A percentile compares a stretch with the other conserved stretches of the same genome.
These are phyloP conservation scores for Arenaria interpres DNA, from an alignment of 2,113 vertebrate species.

Conservation along the genomic window DNA sequence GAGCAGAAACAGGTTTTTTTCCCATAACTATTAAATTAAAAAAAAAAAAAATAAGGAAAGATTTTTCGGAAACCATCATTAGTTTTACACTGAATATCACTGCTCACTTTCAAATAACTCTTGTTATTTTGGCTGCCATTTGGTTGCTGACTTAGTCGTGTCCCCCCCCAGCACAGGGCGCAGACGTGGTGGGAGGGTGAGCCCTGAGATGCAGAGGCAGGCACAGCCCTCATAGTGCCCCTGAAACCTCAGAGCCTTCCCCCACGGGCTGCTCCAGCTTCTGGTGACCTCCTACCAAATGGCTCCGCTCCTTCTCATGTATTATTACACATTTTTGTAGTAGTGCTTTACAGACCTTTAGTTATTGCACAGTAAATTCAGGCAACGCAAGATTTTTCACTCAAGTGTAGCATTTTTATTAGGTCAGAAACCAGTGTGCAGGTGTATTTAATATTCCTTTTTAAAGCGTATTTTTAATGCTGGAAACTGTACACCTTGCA, in stretches of 20 bases:
- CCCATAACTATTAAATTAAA: neutral
- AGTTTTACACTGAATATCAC: neutral
- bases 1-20: neutral
- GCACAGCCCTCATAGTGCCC: neutral
- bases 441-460: neutral
- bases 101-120: neutral
- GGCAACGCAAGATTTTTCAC: neutral
- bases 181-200: accelerated
- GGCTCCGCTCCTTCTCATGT: neutral
- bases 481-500: neutral
- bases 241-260: neutral
- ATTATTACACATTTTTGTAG: neutral
- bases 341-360: neutral
- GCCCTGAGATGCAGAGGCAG: neutral
- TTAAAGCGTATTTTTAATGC: neutral
- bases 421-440: neutral
- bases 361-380: neutral
- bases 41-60: neutral
- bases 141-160: neutral
- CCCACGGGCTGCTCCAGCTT: neutral
- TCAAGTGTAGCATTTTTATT: neutral
- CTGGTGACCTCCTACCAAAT: neutral
- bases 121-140: neutral
- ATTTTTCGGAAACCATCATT: neutral
- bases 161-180: neutral